A percentile compares a stretch with the other conserved stretches of the same genome.
phyloP scores from a whole-genome alignment of 2,113 vertebrate genomes.

The Phasianus colchicus region DNA sequence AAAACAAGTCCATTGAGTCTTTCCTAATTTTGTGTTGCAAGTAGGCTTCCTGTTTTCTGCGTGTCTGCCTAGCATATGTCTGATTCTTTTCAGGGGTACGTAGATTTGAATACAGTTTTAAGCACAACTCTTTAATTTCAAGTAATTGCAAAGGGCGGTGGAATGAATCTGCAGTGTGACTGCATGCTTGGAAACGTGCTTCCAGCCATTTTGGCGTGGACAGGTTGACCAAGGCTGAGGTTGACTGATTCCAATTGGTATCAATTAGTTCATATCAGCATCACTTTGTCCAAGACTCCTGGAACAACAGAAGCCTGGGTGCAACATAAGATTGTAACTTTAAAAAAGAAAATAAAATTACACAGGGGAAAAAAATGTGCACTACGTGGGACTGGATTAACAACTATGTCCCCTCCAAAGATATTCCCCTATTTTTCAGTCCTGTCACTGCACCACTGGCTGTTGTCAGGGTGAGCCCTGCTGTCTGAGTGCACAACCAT shows the following conservation, averaged over 20 bases:
- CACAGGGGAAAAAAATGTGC: neutral
- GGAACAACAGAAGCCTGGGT: rapidly evolving
- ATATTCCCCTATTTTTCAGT: rapidly evolving
- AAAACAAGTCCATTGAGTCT: rapidly evolving
- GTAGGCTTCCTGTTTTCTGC: rapidly evolving
- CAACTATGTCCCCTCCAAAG: neutral
- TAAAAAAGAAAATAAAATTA: neutral
- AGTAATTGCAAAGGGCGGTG: neutral
- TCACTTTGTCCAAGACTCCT: rapidly evolving
- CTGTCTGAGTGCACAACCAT: rapidly evolving
- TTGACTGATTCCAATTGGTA: too few relatives aligned
- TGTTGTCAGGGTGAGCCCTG: neutral
- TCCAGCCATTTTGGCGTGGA: rapidly evolving
- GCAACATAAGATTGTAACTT: rapidly evolving
- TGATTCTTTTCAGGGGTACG: neutral
- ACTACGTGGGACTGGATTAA: rapidly evolving
- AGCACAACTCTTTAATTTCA: neutral
- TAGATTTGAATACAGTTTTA: neutral
- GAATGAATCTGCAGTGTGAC: rapidly evolving
- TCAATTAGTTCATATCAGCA: neutral
- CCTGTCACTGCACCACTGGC: rapidly evolving
- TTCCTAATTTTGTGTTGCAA: rapidly evolving
- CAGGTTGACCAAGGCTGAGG: rapidly evolving
- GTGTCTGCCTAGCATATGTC: rapidly evolving
- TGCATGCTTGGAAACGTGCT: neutral